These are phyloP conservation scores for Parnassius glacialis DNA, from an alignment of 2,888 invertebrate genomes.

Conservation along the genomic window DNA sequence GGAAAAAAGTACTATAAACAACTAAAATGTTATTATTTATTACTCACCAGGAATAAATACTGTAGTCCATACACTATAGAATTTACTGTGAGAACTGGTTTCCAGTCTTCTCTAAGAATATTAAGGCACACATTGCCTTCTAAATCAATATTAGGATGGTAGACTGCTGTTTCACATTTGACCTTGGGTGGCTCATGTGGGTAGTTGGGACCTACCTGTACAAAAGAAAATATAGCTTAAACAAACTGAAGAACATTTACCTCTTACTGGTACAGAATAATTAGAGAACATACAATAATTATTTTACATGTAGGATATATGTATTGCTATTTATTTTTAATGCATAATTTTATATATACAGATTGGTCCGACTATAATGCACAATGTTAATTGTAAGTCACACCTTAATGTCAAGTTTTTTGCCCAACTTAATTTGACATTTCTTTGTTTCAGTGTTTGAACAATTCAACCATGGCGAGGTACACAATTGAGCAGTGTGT, in stretches of 20 bases:
- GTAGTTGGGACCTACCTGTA: slow-evolving; percentile 94
- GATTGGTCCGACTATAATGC: too few species aligned
- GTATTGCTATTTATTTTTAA: too few species aligned
- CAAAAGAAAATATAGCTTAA: slow-evolving; percentile 18
- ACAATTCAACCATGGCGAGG: too few species aligned
- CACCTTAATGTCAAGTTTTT: too few species aligned
- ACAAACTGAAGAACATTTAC: not conserved
- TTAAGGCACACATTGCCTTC: slow-evolving; percentile 99
- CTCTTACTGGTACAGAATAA: not conserved
- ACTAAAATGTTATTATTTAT: not conserved
- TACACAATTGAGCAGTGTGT: too few species aligned
- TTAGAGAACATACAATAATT: too few species aligned
- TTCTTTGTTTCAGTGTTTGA: too few species aligned
- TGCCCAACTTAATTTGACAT: too few species aligned
- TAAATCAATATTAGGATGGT: slow-evolving; percentile 98
- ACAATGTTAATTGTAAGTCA: too few species aligned
- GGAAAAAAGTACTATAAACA: too few species aligned
- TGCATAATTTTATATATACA: too few species aligned
- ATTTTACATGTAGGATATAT: too few species aligned
- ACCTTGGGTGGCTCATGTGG: slow-evolving; percentile 99
- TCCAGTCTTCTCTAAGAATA: slow-evolving; percentile 99
- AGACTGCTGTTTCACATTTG: slow-evolving; percentile 98
- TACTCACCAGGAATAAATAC: slow-evolving; percentile 93
- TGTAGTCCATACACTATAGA: slow-evolving; percentile 98
- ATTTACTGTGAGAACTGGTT: slow-evolving; percentile 98